Base-by-base conservation (phyloP, 2,113 vertebrate species). In the Oreocharis arfaki region DNA sequence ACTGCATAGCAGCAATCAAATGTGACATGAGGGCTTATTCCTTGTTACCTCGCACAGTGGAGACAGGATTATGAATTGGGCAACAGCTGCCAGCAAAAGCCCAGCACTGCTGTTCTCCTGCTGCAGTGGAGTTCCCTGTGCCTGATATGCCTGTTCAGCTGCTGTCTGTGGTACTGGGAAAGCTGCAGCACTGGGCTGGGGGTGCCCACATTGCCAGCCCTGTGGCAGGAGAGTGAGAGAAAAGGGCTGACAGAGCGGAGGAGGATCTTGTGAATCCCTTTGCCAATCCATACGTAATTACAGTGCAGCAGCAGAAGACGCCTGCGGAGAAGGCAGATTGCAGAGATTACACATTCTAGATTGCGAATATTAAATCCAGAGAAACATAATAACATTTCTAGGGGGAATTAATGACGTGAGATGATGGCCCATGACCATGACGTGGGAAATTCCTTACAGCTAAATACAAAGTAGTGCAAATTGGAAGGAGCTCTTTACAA, bases 181-280 rank as follows among this genome's bases (percentile, higher is more conserved):
- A 55, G 21, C 39, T 42, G 41, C 63, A 73, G 76, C 41, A 9
- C 37, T 41, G 67, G 44, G 53, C 70, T 79, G 70, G 56, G 18
- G 50, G 39, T 3, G 13, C 46, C 37, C 14, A 9, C 0, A 0
- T 27, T 64, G 46, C 41, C 76, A 47, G 59, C 49, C 15, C 41
- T 46, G 24, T 39, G 44, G 23, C 39, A 30, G 14, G 5, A 60
- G 18, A 59, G 30, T 20, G 26, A 52, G 39, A 30, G 32, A n/a
- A 10, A 15, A 52, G 33, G 49, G 21, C 27, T 35, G 61, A 35
- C 30, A 44, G 49, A 37, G 37, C 1, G 0, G 77, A 56, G 53
- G 8, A 30, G 15, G 37, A 56, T 81, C 44, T 37, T 60, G 32
- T 76, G 80, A n/a, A 84, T 84, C 46, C 42, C 20, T 86, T 44